These are phyloP conservation scores for Cataglyphis albicans DNA, from an alignment of 2,888 invertebrate genomes.

Conservation along the genomic window DNA sequence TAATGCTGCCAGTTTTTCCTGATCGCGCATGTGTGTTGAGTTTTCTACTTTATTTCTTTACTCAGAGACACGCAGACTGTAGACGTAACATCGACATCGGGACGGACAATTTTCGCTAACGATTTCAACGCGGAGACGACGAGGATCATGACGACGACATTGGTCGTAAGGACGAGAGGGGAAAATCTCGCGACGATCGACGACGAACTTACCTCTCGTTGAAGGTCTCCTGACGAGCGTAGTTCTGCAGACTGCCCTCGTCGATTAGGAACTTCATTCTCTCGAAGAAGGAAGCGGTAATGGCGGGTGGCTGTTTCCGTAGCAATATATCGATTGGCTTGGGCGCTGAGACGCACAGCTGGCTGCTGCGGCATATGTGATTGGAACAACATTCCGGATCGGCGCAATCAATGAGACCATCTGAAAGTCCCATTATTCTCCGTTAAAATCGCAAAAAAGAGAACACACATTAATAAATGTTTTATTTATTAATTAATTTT, in stretches of 20 bases:
- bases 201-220: slow-evolving; percentile 95
- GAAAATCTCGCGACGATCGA: slow-evolving; percentile 37
- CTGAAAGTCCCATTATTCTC: slow-evolving; percentile 87
- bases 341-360: slow-evolving; percentile 97
- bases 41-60: slow-evolving; percentile 51
- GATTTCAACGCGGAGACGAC: slow-evolving; percentile 59
- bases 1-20: slow-evolving; percentile 50
- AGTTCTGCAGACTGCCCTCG: slow-evolving; percentile 98
- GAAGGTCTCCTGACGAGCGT: slow-evolving; percentile 97
- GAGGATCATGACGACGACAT: slow-evolving; percentile 54
- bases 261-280: slow-evolving; percentile 99
- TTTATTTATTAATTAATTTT: not conserved
- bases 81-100: slow-evolving; percentile 81
- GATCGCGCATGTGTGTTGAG: slow-evolving; percentile 54
- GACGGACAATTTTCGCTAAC: slow-evolving; percentile 79
- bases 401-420: slow-evolving; percentile 98
- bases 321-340: slow-evolving; percentile 98
- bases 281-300: slow-evolving; percentile 99
- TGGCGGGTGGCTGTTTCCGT: slow-evolving; percentile 97
- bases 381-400: slow-evolving; percentile 99
- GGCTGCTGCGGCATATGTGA: slow-evolving; percentile 93
- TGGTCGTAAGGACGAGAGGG: slow-evolving; percentile 56
- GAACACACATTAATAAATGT: not conserved
- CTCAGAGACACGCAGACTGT: slow-evolving; percentile 71
- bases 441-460: slow-evolving; percentile 14